phyloP scores from a whole-genome alignment of 2,113 vertebrate species.

The Poeciliopsis turrubarensis region DNA sequence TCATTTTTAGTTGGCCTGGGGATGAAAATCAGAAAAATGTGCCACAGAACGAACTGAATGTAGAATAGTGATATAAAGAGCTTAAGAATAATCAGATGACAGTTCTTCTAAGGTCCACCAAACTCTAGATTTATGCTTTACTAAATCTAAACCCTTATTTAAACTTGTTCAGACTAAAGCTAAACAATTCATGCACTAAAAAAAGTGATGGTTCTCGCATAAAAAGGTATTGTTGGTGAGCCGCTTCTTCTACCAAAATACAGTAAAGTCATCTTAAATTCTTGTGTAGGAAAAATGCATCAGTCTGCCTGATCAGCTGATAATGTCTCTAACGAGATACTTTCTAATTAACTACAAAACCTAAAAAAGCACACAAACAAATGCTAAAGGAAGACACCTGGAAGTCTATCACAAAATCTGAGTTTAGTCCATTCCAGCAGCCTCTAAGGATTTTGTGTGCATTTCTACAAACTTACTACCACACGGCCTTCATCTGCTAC shows the following conservation, averaged over 20 bases:
- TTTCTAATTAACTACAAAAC: too few species aligned
- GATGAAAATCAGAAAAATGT: slow-evolving; percentile 33
- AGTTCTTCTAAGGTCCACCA: too few species aligned
- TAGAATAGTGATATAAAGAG: neutral
- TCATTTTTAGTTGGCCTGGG: slow-evolving; percentile 34
- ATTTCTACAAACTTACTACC: neutral
- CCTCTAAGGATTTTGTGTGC: neutral
- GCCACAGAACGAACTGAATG: slow-evolving; percentile 17
- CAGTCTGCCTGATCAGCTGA: too few species aligned
- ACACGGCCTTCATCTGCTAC: neutral
- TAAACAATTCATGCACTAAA: slow-evolving; percentile 37
- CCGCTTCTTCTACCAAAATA: neutral
- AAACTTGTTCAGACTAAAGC: slow-evolving; percentile 10
- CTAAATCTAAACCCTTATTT: slow-evolving; percentile 24
- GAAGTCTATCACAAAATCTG: too few species aligned
- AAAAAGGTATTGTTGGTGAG: neutral
- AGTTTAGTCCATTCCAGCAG: neutral
- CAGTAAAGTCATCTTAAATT: neutral
- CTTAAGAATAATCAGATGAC: slow-evolving; percentile 25
- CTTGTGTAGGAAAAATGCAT: neutral
- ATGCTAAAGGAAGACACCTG: too few species aligned
- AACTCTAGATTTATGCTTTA: neutral
- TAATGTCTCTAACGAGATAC: too few species aligned
- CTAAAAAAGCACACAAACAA: too few species aligned
- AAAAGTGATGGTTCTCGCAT: slow-evolving; percentile 3